A percentile compares a stretch with the other conserved stretches of the same genome.
Evolutionary conservation across 1,140 invertebrate genomes (phyloP).

Genomic region (Drosophila pachea): DNA sequence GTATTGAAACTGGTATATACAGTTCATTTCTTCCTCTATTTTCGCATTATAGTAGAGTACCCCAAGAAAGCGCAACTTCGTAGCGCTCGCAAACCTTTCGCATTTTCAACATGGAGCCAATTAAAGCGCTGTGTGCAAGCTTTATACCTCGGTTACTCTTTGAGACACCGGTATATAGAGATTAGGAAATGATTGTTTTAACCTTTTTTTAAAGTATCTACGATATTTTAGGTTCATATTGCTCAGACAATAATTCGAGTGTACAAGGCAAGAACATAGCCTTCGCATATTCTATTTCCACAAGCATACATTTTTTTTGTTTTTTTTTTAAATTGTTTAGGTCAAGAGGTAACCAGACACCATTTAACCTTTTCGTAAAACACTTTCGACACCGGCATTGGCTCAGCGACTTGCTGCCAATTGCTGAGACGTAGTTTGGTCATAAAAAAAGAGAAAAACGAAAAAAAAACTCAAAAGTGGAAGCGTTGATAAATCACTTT

Average conservation of each 20-base stretch:
- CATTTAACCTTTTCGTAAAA: slow-evolving; percentile 37
- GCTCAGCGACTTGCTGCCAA: slow-evolving; percentile 2
- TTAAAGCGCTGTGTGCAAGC: too few relatives aligned
- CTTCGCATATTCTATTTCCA: slow-evolving; percentile 27
- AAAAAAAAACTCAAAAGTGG: slow-evolving; percentile 11
- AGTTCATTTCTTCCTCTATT: too few relatives aligned
- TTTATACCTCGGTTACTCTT: too few relatives aligned
- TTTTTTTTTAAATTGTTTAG: slow-evolving; percentile 9
- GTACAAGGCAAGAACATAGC: slow-evolving; percentile 26
- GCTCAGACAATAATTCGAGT: neutral
- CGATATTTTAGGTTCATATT: neutral
- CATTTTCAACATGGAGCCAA: too few relatives aligned
- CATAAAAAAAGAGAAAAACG: slow-evolving; percentile 9
- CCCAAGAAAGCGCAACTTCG: too few relatives aligned
- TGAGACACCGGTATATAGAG: too few relatives aligned
- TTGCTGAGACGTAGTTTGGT: slow-evolving; percentile 16
- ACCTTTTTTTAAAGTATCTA: neutral
- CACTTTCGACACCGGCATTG: neutral
- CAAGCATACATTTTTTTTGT: slow-evolving; percentile 1
- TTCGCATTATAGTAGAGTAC: too few relatives aligned
- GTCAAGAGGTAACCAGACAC: slow-evolving; percentile 25
- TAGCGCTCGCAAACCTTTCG: too few relatives aligned
- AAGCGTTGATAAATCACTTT: slow-evolving; percentile 36
- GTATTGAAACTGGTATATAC: too few relatives aligned
- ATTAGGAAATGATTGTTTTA: too few relatives aligned